Percentiles rank a stretch among this genome's conserved stretches.
These are phyloP conservation scores for Xiphydria camelus DNA, from an alignment of 2,888 invertebrate species.

Conservation along the genomic window DNA sequence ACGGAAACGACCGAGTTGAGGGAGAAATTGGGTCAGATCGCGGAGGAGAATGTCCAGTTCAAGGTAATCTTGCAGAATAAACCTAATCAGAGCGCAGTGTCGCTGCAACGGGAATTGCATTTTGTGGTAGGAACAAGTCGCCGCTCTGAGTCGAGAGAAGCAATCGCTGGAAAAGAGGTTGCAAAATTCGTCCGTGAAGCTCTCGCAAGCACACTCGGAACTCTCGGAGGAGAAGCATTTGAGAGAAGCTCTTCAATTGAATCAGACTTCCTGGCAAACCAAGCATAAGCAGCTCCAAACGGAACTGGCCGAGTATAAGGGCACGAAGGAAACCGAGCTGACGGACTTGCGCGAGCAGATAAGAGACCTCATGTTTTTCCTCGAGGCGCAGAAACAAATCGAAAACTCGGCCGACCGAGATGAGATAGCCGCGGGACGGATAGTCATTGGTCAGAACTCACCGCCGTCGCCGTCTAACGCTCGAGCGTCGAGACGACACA, in stretches of 20 bases:
- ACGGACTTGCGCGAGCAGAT: slow-evolving; percentile 88
- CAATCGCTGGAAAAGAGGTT: slow-evolving; percentile 72
- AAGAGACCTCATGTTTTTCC: slow-evolving; percentile 94
- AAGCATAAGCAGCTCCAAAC: slow-evolving; percentile 56
- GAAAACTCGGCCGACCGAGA: slow-evolving; percentile 62
- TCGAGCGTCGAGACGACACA: slow-evolving; percentile 5
- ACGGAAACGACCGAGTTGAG: slow-evolving; percentile 64
- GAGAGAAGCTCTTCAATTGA: slow-evolving; percentile 74
- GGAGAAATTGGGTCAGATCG: slow-evolving; percentile 60
- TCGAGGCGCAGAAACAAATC: slow-evolving; percentile 80
- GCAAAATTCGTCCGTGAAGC: slow-evolving; percentile 65
- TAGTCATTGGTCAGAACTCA: slow-evolving; percentile 60
- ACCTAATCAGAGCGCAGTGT: too few relatives aligned
- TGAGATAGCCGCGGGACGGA: slow-evolving; percentile 66
- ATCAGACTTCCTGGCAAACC: slow-evolving; percentile 74
- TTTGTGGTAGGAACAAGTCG: slow-evolving; percentile 60
- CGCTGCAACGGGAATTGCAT: neutral
- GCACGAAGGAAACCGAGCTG: slow-evolving; percentile 67
- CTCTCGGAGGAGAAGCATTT: slow-evolving; percentile 85
- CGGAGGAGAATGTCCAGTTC: slow-evolving; percentile 57
- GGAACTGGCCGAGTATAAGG: slow-evolving; percentile 52
- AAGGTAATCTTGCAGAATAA: slow-evolving; percentile 43
- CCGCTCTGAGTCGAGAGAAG: slow-evolving; percentile 67
- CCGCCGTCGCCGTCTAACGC: slow-evolving; percentile 13
- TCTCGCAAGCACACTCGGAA: slow-evolving; percentile 70